Percentiles rank a stretch among this genome's conserved stretches.
These are phyloP conservation scores for Rambutsinella grinnellia DNA, from an alignment of 2,888 invertebrate genomes.

Conservation along the genomic window DNA sequence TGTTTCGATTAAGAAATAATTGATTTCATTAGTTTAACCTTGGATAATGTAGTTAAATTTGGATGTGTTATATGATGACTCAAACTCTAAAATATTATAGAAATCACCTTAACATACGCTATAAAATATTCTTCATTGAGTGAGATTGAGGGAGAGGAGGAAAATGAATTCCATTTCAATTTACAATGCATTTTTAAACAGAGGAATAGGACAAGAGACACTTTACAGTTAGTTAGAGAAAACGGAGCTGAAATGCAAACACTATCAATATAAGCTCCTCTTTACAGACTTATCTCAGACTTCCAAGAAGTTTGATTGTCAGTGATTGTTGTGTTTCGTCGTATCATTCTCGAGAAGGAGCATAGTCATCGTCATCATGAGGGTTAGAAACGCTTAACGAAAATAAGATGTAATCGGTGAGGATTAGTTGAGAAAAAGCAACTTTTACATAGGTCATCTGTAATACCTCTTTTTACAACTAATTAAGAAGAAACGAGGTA, in stretches of 20 bases:
- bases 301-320: constrained; percentile 40
- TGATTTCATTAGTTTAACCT: too few species aligned
- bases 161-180: too few species aligned
- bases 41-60: too few species aligned
- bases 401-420: not conserved
- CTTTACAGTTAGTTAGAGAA: not conserved
- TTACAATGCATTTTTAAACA: too few species aligned
- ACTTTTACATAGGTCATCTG: not conserved
- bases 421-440: not conserved
- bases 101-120: too few species aligned
- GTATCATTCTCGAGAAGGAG: not conserved
- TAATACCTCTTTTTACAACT: not conserved
- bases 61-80: too few species aligned
- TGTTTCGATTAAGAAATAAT: too few species aligned
- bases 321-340: constrained; percentile 24
- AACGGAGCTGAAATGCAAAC: not conserved
- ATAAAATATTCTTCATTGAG: too few species aligned
- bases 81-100: too few species aligned
- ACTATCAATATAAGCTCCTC: not conserved
- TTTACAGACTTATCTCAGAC: constrained; percentile 13
- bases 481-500: not conserved
- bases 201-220: too few species aligned
- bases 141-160: not conserved
- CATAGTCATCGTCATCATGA: constrained; percentile 1
- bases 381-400: too few species aligned